Conservation (phyloP, 2,888 invertebrate genomes). For the Deilephila porcellus region DNA sequence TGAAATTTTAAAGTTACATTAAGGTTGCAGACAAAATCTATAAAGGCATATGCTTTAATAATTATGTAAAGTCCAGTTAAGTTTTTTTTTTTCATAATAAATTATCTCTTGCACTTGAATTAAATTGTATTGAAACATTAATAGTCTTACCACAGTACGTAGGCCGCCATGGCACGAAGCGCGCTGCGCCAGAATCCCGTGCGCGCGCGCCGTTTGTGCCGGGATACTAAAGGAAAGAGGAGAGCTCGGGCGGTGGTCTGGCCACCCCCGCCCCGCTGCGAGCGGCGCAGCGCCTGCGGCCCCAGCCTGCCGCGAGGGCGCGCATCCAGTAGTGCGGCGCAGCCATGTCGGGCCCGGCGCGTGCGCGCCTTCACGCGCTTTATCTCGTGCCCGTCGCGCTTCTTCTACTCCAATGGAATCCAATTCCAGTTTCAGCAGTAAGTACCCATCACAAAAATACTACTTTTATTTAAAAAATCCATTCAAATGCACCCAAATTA, state of each 20-base stretch:
- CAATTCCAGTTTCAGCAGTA: constrained; percentile 67
- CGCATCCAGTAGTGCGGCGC: constrained; percentile 80
- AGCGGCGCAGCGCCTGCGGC: constrained; percentile 55
- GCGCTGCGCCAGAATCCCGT: constrained; percentile 81
- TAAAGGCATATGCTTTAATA: constrained; percentile 27
- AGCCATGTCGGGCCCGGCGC: constrained; percentile 84
- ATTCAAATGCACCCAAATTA: too few species aligned
- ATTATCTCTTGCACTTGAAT: background rate
- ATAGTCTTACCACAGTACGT: constrained; percentile 76
- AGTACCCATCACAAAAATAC: constrained; percentile 51
- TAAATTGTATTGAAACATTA: constrained; percentile 26
- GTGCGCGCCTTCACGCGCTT: constrained; percentile 72
- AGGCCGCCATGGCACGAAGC: constrained; percentile 81
- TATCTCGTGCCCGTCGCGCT: constrained; percentile 68
- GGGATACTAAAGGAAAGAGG: constrained; percentile 82
- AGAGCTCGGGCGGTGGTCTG: constrained; percentile 68
- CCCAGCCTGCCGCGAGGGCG: constrained; percentile 61
- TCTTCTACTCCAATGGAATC: constrained; percentile 64
- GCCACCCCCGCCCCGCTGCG: constrained; percentile 69
- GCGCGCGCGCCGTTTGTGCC: constrained; percentile 83
- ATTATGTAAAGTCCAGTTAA: background rate
- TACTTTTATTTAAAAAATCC: background rate
- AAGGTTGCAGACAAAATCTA: background rate
- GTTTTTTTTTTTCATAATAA: background rate
- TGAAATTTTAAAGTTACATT: constrained; percentile 30